phyloP scores from a whole-genome alignment of 2,797 vertebrate genomes.

The Pempheris klunzingeri region DNA sequence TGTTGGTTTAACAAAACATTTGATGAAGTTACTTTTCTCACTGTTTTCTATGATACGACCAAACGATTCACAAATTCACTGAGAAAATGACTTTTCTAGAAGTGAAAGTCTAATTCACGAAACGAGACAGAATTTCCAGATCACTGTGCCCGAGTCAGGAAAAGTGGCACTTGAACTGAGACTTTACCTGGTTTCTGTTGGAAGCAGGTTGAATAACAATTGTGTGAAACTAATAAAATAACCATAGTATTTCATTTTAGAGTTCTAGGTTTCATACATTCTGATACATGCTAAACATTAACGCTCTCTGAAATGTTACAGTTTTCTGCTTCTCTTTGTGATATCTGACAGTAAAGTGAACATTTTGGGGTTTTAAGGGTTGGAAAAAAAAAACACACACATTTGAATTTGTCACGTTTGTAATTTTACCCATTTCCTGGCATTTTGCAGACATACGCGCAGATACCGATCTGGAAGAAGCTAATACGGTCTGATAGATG shows the following conservation, averaged over 20 bases:
- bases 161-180: not conserved
- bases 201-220: rapidly evolving
- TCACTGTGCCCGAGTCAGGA: too few species aligned
- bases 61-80: too few species aligned
- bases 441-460: not conserved
- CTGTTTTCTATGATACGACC: too few species aligned
- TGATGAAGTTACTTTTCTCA: too few species aligned
- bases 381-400: too few species aligned
- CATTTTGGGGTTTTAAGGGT: not conserved
- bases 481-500: not conserved
- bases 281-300: too few species aligned
- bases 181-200: not conserved
- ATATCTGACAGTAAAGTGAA: not conserved
- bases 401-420: not conserved
- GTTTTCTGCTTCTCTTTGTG: not conserved
- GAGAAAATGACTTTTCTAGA: too few species aligned
- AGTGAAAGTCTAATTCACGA: not conserved
- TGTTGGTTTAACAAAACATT: too few species aligned
- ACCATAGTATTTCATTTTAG: too few species aligned
- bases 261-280: too few species aligned
- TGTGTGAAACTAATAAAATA: too few species aligned
- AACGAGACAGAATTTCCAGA: not conserved
- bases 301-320: not conserved
- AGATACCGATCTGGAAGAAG: not conserved
- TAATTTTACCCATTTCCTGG: not conserved